Base-by-base conservation (phyloP, 2,797 vertebrate species). In the Lerista edwardsae region DNA sequence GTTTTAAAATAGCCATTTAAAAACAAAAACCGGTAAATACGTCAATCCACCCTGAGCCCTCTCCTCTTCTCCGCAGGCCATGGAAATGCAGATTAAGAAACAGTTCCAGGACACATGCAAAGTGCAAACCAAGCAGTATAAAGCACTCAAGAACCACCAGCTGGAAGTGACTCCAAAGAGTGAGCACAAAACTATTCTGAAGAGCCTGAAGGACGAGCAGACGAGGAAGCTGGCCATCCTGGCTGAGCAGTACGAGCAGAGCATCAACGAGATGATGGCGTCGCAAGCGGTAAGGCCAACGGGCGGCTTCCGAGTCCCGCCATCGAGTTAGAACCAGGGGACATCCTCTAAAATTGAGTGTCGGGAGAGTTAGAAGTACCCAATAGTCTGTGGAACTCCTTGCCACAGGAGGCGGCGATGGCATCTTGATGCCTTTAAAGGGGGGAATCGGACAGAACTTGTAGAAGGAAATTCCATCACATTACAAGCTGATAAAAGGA, bases 61-160 rank as follows among this genome's bases (percentile, higher is more conserved):
- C 17, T 83, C 44, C 86, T 51, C 92, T 88, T 86, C 85, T 75
- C 82, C 67, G 79, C 94, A 99, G 98, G 98, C 97, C 89, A 97
- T 99, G 98, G 98, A 99, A 97, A 97, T 99, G 97, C 98, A 99
- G 96, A 99, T 99, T 92, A 99, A 99, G 96, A 99, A 99, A 95
- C 98, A 99, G 96, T 99, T 99, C 96, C 98, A 99, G 97, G 98
- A 99, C 94, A 99, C 98, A n/a, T 99, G 98, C 95, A 99, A 99
- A 96, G 98, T 99, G 91, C 98, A 99, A 96, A 99, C 98, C 84
- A 99, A 99, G 96, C 98, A 99, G 97, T 99, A 99, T 96, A 99
- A 99, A 96, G 98, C 98, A 89, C 97, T 99, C 94, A 98, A 98
- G 96, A 99, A 99, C 96, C 98, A 99, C 97, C 98, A 99, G 97